Evolutionary conservation across 2,113 vertebrate species (phyloP).

Genomic region (Heloderma charlesbogerti): DNA sequence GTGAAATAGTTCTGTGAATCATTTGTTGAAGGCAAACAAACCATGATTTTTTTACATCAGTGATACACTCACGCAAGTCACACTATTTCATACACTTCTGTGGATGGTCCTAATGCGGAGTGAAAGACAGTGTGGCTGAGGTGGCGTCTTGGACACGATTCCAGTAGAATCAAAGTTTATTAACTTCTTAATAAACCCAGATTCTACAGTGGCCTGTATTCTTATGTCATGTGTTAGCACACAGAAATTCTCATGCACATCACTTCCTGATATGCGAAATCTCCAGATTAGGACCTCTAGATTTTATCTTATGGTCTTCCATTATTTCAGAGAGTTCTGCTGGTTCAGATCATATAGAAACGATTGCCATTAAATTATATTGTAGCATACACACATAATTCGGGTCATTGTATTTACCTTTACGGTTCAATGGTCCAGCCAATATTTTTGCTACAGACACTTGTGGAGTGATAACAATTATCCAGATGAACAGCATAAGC

Average conservation of each 20-base stretch:
- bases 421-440: slow-evolving; percentile 45
- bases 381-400: neutral
- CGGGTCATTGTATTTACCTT: slow-evolving; percentile 53
- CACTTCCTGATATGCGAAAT: neutral
- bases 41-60: too few species aligned
- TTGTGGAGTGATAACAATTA: slow-evolving; percentile 55
- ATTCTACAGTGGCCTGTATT: neutral
- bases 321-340: neutral
- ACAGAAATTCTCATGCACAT: neutral
- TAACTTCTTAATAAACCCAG: too few species aligned
- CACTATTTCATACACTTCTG: too few species aligned
- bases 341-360: neutral
- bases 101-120: too few species aligned
- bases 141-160: too few species aligned
- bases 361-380: slow-evolving; percentile 22
- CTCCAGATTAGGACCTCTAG: neutral
- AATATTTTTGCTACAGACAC: slow-evolving; percentile 42
- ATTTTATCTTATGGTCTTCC: neutral
- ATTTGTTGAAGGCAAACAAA: too few species aligned
- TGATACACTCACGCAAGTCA: too few species aligned
- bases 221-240: neutral
- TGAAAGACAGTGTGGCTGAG: too few species aligned
- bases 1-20: too few species aligned
- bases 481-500: slow-evolving; percentile 30
- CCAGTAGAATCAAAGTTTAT: too few species aligned